phyloP scores from a whole-genome alignment of 2,113 vertebrate genomes.

The human region GRCh38 chr4:90819001-90819500 shows the following conservation, averaged over 20 bases:
- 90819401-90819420: not conserved
- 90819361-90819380: not conserved
- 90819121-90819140: not conserved
- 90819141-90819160: fast-evolving
- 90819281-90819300: not conserved
- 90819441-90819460: not conserved
- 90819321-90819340: not conserved
- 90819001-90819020: not conserved
- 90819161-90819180: not conserved
- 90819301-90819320: not conserved
- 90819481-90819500: not conserved
- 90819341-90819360: not conserved
- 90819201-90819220: not conserved
- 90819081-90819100: not conserved
- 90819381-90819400: not conserved
- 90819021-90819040: not conserved
- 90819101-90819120: not conserved
- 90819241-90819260: fast-evolving
- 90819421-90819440: not conserved
- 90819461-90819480: not conserved
- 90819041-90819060: not conserved
- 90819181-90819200: not conserved
- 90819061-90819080: not conserved
- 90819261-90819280: no score
- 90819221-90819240: not conserved